Base-by-base conservation (phyloP, 1,140 invertebrate species). In the Bradysia coprophila region DNA sequence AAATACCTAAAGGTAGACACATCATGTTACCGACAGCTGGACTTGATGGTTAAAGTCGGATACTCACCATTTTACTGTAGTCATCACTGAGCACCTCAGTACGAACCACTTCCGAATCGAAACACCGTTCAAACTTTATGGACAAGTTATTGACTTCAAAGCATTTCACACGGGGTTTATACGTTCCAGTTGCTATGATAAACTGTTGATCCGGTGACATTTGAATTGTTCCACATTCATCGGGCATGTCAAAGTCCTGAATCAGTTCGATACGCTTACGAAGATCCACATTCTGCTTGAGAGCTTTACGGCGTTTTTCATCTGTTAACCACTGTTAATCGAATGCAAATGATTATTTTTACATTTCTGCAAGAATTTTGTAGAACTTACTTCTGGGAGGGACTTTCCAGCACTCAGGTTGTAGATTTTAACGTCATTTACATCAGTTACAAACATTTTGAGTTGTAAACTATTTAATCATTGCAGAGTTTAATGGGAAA, bases 171-270 rank as follows among this genome's bases (percentile, higher is more conserved):
- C 88, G 69, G 15, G 96, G 96, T 60, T 98, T 98, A 56, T 99
- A 99, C 45, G 90, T 87, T 24, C 94, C 93, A 23, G 91, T 85
- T 19, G 82, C 85, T 49, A 97, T 66, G 46, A 98, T 78, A 60
- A 89, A 96, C 46, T 95, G 78, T 19, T 84, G 81, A 76, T 99
- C 93, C 52, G 71, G 77, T n/a, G 92, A 87, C 37, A 91, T 69
- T 58, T 75, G 71, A 33, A 99, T 73, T 32, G 73, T 76, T 31
- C 77, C 84, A 54, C 89, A 94, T 2, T 98, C 68, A 45, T 75
- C 87, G 42, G 95, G 95, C 95, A 98, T 99, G 49, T 95, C 88
- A 74, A 98, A 98, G 59, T 98, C 95, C 65, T 99, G 95, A 51
- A 99, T 90, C 15, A 99, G 71, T 62, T 98, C 87, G 48, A 98